A percentile compares a stretch with the other conserved stretches of the same genome.
Evolutionary conservation across 53 echinoderm and acorn worm genomes (phyloP).

Genomic region (Actinopyga echinites): DNA sequence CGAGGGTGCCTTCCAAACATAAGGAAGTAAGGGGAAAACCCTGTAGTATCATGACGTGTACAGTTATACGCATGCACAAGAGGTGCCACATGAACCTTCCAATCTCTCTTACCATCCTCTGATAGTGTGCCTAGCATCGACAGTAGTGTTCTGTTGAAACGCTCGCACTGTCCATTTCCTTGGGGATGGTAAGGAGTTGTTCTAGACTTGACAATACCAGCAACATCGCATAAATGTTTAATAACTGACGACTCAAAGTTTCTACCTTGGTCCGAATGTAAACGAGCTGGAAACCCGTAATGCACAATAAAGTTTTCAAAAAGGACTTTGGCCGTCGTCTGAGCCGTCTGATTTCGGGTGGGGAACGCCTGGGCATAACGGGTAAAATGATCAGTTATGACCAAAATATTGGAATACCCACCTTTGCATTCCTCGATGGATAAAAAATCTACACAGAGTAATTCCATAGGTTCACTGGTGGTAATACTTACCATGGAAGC

Average conservation of each 20-base stretch:
- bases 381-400: background rate
- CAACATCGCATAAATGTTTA: background rate
- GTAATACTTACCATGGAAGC: background rate
- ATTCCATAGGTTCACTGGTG: background rate
- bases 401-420: background rate
- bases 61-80: background rate
- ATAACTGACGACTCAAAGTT: constrained; percentile 6
- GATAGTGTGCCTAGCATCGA: background rate
- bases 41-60: background rate
- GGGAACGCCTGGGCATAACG: background rate
- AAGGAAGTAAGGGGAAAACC: constrained; percentile 33
- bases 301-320: background rate
- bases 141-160: background rate
- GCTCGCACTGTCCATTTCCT: background rate
- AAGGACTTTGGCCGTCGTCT: background rate
- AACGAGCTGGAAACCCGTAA: background rate
- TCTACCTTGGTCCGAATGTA: background rate
- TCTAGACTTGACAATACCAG: background rate
- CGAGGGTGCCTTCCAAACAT: constrained; percentile 53
- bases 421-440: background rate
- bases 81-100: background rate
- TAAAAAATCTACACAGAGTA: background rate
- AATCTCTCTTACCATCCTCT: background rate
- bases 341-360: background rate
- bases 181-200: background rate